Base-by-base conservation (phyloP, 2,113 vertebrate genomes). In the Oriolus oriolus region DNA sequence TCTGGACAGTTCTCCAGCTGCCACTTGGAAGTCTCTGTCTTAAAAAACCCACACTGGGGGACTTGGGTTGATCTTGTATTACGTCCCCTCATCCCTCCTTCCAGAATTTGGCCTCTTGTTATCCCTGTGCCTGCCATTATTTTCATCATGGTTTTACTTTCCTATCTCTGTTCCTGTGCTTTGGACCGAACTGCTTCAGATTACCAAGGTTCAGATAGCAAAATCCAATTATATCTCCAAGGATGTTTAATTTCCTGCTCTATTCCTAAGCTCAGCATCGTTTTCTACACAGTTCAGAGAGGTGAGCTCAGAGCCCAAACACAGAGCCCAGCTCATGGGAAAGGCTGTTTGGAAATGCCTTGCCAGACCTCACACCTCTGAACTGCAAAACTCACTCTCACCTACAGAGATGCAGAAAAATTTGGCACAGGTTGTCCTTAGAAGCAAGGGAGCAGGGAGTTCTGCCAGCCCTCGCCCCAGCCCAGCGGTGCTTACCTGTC, bases 401-500 rank as follows among this genome's bases (percentile, higher is more conserved):
- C 54, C 54, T 52, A 21, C 0, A 64, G 10, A 26, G 24, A 35
- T 5, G 27, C 4, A 42, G 35, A 69, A 63, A 56, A 68, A 64
- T 7, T 31, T 41, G 41, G 70, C 54, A 28, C 31, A 63, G 74
- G 21, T 10, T 66, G n/a, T 47, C 39, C 56, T 57, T 42, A 37
- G 47, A 76, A 63, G 60, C 22, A 37, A 87, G 35, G 26, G 37
- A 80, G 82, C 50, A 39, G 65, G 1, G 8, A 71, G 49, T 16
- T 47, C 9, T 90, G 68, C 64, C 64, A 66, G 24, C 50, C 52
- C 37, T 39, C 19, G 13, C 41, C 35, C 17, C 60, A 18, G 24
- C 59, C 8, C 23, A 59, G 50, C 27, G 49, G 75, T 8, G 66
- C 98, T 95, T 90, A 98, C 98, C 11, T 93, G 68, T 97, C 93